Percentiles rank a stretch among this genome's conserved stretches.
phyloP scores from a whole-genome alignment of 2,888 invertebrate genomes.

The Marronus borbonicus region DNA sequence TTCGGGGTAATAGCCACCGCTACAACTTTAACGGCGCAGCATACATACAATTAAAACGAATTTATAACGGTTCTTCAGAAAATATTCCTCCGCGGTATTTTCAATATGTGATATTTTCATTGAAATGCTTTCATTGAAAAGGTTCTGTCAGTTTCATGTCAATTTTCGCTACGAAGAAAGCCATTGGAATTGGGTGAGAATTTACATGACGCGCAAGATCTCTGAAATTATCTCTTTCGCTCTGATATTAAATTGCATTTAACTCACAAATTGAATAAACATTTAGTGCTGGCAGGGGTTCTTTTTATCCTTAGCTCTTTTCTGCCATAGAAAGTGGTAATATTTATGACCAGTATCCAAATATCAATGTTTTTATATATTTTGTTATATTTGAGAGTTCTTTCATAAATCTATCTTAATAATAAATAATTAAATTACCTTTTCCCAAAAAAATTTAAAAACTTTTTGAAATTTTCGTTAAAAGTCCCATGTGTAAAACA shows the following conservation, averaged over 20 bases:
- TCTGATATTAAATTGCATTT: constrained; percentile 43
- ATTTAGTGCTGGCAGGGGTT: background rate
- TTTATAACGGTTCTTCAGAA: background rate
- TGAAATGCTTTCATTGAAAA: constrained; percentile 27
- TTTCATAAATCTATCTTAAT: no score
- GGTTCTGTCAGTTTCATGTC: constrained; percentile 44
- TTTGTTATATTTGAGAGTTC: no score
- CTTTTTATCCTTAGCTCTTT: no score
- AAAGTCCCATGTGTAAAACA: no score
- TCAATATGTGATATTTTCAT: constrained; percentile 44
- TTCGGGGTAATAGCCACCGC: background rate
- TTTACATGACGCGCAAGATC: constrained; percentile 35
- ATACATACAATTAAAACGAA: constrained; percentile 9
- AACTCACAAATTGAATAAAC: constrained; percentile 41
- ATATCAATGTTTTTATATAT: no score
- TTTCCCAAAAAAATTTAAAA: no score
- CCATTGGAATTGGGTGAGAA: constrained; percentile 21
- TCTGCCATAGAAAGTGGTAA: no score
- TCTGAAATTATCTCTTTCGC: constrained; percentile 40
- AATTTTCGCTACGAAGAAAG: constrained; percentile 27
- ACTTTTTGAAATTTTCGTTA: no score
- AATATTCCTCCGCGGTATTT: background rate
- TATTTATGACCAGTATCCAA: no score
- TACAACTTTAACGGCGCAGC: background rate
- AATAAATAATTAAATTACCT: no score